Evolutionary conservation across 1,140 invertebrate species (phyloP), one percentile per base, ranked within the genome.

Genomic region (Drosophila rhopaloa): DNA sequence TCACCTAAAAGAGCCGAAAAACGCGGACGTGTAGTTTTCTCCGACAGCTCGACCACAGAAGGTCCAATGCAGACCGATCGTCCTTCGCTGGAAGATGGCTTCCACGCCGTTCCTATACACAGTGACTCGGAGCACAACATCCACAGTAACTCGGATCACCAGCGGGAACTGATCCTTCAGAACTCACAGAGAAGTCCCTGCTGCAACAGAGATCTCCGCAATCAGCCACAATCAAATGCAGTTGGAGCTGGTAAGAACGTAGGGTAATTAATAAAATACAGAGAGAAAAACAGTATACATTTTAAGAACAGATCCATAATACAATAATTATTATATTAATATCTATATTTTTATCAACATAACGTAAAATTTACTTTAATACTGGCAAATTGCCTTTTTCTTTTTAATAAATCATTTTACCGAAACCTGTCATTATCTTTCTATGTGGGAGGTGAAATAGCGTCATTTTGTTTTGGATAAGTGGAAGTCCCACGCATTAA

Each of bases 151-250:
- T 37, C 66, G 7, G 53, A 40, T 10, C 43, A 35, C 11, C 53
- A 72, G n/a, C 19, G 53, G 44, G 66, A 58, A 29, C 14, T 50
- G 14, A 58, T 72, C 53, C 37, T 58, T 5, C 51, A 37, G 37
- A 70, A 14, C 27, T 50, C 40, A 44, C 76, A 37, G 56, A 70
- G 59, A 8, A 44, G 53, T 46, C 37, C 14, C 19, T 88, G 82
- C 40, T 88, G 83, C 47, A 88, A 76, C n/a, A 58, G 66, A 7
- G 82, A 85, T 76, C 47, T 76, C 5, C 61, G 83, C 1, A 88
- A 86, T 62, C 82, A 79, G 29, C 82, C 82, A 0, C 82, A 86
- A 35, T 75, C 83, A 5, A 88, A 86, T 82, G 83, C 83, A 16
- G 51, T 86, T 8, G 79, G 75, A 1, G 79, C 82, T 6, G 82